Evolutionary conservation across 2,888 invertebrate genomes (phyloP), one percentile per base, ranked within the genome.

Genomic region (Parnassius smintheus): DNA sequence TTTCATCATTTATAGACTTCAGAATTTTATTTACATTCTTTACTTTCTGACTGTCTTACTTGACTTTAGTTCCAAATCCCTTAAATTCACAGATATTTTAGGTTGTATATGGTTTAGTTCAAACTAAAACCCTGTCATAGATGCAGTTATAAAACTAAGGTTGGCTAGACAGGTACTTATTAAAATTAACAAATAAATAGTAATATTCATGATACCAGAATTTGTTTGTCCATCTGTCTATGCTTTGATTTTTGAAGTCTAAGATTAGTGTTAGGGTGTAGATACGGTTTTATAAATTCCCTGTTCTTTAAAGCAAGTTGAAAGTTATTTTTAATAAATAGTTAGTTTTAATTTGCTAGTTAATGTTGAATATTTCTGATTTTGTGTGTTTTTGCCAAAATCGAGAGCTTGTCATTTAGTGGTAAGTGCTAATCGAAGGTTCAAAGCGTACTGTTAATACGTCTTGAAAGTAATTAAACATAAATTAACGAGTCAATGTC

Each of bases 371-470:
- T 56, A 49, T 35, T 10, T 44, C 41, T 49, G n/a, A 51, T 63
- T 55, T 65, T 64, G 64, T 67, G 70, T 63, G 65, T 68, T 71
- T 68, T 69, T 65, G 68, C 68, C 64, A 77, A 82, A 79, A 79
- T 81, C 76, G 80, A 78, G 89, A 89, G 89, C 89, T 89, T 89
- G 84, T 88, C 87, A 83, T 83, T 66, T 86, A 86, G 83, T 69
- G 64, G 65, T 85, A 86, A 86, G 85, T 73, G 77, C 78, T 80
- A 81, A 80, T 82, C 77, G 74, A 85, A 87, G 83, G 88, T 90
- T 88, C 86, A 89, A 89, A 90, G 81, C 80, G 81, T 84, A 82
- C 76, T 84, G 90, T 90, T 88, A 88, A 90, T 88, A 85, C 76
- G 75, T 74, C 75, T 75, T 80, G 73, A 72, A 77, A 49, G 13